A percentile compares a stretch with the other conserved stretches of the same genome.
These are phyloP conservation scores for Lycocorax pyrrhopterus DNA, from an alignment of 2,113 vertebrate species.

Conservation along the genomic window DNA sequence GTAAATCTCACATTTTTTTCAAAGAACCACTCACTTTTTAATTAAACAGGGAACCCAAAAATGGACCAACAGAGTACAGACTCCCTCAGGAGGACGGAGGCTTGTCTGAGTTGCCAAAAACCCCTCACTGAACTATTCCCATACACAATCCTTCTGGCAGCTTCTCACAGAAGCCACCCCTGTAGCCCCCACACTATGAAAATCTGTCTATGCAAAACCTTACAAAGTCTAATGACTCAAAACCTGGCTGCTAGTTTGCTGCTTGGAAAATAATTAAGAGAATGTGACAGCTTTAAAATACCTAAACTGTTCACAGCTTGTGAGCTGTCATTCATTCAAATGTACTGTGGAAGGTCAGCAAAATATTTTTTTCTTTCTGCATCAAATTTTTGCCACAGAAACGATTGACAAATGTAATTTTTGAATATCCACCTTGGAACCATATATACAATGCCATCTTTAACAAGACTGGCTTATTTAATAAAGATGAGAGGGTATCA, in stretches of 20 bases:
- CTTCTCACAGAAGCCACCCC: neutral
- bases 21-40: neutral
- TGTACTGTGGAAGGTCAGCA: neutral
- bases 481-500: neutral
- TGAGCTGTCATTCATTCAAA: neutral
- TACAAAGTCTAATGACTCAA: neutral
- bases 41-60: accelerated
- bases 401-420: neutral
- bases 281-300: neutral
- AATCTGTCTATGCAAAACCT: neutral
- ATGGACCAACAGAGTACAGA: neutral
- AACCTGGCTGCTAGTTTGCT: neutral
- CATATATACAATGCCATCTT: neutral
- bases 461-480: neutral
- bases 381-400: neutral
- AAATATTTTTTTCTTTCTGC: neutral
- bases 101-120: neutral
- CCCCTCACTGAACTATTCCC: neutral
- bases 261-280: neutral
- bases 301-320: neutral
- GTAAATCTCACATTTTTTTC: neutral
- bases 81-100: neutral
- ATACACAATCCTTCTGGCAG: neutral
- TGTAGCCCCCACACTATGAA: neutral
- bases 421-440: neutral